These are phyloP conservation scores for Myripristis jacobus DNA, from an alignment of 2,797 vertebrate species.

Conservation along the genomic window DNA sequence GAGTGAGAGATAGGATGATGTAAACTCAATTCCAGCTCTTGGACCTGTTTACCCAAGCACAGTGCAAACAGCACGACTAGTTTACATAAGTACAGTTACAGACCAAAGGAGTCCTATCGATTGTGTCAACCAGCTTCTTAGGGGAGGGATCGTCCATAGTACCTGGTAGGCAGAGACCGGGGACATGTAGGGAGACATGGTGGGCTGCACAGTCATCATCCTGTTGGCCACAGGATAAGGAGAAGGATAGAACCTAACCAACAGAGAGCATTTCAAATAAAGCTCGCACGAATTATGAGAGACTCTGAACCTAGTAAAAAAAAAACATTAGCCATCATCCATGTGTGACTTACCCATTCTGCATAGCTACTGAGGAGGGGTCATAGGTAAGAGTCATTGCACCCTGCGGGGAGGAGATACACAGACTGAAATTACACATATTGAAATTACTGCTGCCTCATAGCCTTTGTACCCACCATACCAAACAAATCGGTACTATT, in stretches of 20 bases:
- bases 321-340: background rate
- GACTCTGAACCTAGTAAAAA: background rate
- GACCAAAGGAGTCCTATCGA: background rate
- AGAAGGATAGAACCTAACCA: slow-evolving; percentile 91
- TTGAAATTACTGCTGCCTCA: background rate
- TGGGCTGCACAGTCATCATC: slow-evolving; percentile 95
- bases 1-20: slow-evolving; percentile 9
- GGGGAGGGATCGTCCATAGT: slow-evolving; percentile 36
- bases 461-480: background rate
- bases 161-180: slow-evolving; percentile 99
- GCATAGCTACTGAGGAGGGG: slow-evolving; percentile 94
- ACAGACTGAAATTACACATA: slow-evolving; percentile 13
- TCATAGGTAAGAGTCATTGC: slow-evolving; percentile 98
- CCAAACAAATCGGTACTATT: background rate
- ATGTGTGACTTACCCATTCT: slow-evolving; percentile 90
- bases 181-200: slow-evolving; percentile 96
- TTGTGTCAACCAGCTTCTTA: background rate
- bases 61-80: slow-evolving; percentile 4
- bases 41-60: background rate
- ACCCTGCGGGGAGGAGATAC: slow-evolving; percentile 81
- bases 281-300: background rate
- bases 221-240: slow-evolving; percentile 98
- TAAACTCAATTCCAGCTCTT: slow-evolving; percentile 15
- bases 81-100: background rate
- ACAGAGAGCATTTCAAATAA: slow-evolving; percentile 58